Conservation (phyloP, 2,113 vertebrate genomes). For the Aspiorhynchus laticeps region DNA sequence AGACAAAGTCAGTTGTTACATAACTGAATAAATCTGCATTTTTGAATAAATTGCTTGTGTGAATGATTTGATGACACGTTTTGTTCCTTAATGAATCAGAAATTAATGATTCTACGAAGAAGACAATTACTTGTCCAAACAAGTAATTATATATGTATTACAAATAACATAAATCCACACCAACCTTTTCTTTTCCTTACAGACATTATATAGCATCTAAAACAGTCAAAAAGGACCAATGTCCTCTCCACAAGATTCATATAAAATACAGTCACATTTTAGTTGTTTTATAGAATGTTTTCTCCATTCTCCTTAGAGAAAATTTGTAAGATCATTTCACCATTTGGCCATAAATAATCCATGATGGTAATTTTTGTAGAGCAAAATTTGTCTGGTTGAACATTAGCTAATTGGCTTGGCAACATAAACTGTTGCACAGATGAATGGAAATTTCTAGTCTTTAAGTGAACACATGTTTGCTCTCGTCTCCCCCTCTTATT, state of each 20-base stretch:
- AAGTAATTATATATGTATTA: background rate
- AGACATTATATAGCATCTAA: background rate
- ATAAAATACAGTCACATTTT: background rate
- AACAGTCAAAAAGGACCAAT: background rate
- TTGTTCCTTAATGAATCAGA: background rate
- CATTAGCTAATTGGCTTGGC: constrained; percentile 41
- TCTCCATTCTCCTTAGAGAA: background rate
- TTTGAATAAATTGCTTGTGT: background rate
- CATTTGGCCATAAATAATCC: constrained; percentile 31
- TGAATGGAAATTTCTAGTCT: constrained; percentile 22
- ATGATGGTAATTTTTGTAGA: constrained; percentile 27
- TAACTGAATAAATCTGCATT: background rate
- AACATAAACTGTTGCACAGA: constrained; percentile 29
- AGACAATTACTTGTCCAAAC: background rate
- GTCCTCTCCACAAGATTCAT: background rate
- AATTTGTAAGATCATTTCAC: constrained; percentile 1
- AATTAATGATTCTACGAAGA: background rate
- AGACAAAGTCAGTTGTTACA: background rate
- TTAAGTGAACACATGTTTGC: constrained; percentile 39
- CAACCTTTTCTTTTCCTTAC: background rate
- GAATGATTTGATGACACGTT: background rate
- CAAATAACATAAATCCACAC: no score
- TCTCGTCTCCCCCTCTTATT: background rate
- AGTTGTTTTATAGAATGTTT: background rate
- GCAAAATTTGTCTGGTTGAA: constrained; percentile 28